These are phyloP conservation scores for Nematopogon swammerdamellus DNA, from an alignment of 2,888 invertebrate species.

Conservation along the genomic window DNA sequence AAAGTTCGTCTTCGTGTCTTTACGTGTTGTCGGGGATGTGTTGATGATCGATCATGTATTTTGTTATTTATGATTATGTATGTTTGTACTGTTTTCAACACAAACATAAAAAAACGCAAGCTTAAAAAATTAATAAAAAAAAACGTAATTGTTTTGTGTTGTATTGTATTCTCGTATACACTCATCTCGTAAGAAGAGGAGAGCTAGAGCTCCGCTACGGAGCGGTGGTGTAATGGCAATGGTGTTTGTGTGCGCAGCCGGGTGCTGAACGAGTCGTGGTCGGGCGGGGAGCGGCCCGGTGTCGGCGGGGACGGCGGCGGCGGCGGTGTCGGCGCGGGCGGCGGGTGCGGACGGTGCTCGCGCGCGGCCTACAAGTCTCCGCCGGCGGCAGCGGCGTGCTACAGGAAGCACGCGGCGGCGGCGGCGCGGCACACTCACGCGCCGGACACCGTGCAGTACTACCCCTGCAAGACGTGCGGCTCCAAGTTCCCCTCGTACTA, in stretches of 20 bases:
- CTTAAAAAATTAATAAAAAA: too few species aligned
- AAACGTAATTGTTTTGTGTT: too few species aligned
- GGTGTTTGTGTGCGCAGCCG: constrained; percentile 55
- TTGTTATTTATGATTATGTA: too few species aligned
- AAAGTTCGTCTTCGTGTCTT: too few species aligned
- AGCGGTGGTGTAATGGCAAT: too few species aligned
- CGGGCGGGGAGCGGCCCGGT: constrained; percentile 11
- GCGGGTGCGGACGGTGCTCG: constrained; percentile 8
- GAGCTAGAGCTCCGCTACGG: too few species aligned
- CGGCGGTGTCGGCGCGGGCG: constrained; percentile 12
- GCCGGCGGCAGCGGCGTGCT: constrained; percentile 54
- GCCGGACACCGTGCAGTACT: constrained; percentile 82
- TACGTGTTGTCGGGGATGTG: too few species aligned
- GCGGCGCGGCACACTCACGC: constrained; percentile 34
- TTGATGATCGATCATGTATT: too few species aligned
- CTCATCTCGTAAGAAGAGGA: too few species aligned
- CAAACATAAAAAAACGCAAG: too few species aligned
- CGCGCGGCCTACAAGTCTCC: constrained; percentile 15
- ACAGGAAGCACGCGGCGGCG: constrained; percentile 68
- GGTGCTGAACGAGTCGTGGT: constrained; percentile 80
- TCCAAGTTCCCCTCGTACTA: constrained; percentile 92
- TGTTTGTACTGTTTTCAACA: too few species aligned
- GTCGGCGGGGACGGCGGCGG: constrained; percentile 12
- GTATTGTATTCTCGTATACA: too few species aligned
- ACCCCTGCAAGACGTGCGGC: constrained; percentile 91